A percentile compares a stretch with the other conserved stretches of the same genome.
phyloP scores from a whole-genome alignment of 2,113 vertebrate species.

The Stictonetta naevosa region DNA sequence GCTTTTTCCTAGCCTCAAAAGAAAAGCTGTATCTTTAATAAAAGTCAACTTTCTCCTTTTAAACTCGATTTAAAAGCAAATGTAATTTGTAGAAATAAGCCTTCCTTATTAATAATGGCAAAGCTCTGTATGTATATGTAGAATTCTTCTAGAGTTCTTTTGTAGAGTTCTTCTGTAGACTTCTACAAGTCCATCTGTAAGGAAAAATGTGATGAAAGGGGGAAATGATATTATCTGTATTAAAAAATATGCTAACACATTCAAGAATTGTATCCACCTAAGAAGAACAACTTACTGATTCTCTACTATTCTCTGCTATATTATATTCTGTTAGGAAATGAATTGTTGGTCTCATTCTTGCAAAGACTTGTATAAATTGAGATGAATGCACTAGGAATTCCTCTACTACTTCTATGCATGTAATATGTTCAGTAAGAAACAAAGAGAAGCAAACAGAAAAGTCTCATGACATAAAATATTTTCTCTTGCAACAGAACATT shows the following conservation, averaged over 20 bases:
- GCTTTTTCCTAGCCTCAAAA: conserved; percentile 6
- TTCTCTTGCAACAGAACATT: neutral
- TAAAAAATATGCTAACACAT: neutral
- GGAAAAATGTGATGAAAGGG: neutral
- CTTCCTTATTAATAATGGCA: conserved; percentile 37
- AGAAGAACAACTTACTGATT: neutral
- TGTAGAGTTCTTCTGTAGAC: no score
- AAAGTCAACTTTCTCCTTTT: neutral
- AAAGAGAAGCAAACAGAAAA: neutral
- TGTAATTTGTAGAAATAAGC: conserved; percentile 23
- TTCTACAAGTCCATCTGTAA: neutral
- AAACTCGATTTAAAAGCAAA: conserved; percentile 34
- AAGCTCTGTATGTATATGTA: neutral
- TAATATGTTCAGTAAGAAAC: neutral
- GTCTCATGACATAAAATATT: accelerated
- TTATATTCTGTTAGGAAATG: neutral
- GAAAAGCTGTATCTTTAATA: conserved; percentile 18
- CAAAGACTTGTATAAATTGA: neutral
- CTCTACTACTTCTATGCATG: accelerated
- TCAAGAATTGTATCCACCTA: neutral
- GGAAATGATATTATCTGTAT: neutral
- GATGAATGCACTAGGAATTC: neutral
- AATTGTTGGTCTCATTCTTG: neutral
- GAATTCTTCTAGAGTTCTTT: no score
- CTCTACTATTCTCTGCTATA: neutral